These are phyloP conservation scores for Chelon auratus DNA, from an alignment of 2,797 vertebrate species.

Conservation along the genomic window DNA sequence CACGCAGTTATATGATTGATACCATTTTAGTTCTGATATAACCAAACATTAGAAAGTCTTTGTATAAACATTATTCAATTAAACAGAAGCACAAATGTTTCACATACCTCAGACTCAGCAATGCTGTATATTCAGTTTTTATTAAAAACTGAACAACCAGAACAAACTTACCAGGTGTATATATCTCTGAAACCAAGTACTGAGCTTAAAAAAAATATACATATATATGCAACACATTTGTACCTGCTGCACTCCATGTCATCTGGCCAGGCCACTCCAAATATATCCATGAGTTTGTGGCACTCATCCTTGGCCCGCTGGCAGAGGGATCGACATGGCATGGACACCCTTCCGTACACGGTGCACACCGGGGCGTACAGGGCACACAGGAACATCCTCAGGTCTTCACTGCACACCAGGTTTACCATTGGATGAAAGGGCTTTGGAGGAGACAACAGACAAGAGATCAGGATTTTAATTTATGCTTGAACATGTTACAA, in stretches of 20 bases:
- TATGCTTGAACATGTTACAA: not conserved
- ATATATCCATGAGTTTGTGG: slow-evolving; percentile 95
- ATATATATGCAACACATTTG: not conserved
- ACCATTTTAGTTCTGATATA: not conserved
- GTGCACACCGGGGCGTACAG: slow-evolving; percentile 94
- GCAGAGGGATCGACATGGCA: slow-evolving; percentile 93
- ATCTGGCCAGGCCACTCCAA: slow-evolving; percentile 93
- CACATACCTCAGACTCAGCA: not conserved
- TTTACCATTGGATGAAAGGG: slow-evolving; percentile 97
- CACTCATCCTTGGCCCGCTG: slow-evolving; percentile 91
- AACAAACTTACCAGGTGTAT: not conserved
- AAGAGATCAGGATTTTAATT: not conserved
- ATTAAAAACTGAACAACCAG: not conserved
- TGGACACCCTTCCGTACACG: slow-evolving; percentile 91
- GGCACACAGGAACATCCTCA: slow-evolving; percentile 94
- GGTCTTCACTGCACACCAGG: slow-evolving; percentile 92
- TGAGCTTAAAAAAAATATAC: not conserved
- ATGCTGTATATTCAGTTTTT: not conserved
- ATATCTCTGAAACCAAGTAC: not conserved
- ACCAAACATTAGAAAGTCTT: not conserved
- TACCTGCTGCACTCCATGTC: slow-evolving; percentile 96
- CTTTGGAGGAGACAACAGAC: slow-evolving; percentile 68
- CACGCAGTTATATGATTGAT: not conserved
- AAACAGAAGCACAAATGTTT: not conserved
- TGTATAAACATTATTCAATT: not conserved